phyloP scores from a whole-genome alignment of 2,113 vertebrate genomes.

The Oreochromis aureus region DNA sequence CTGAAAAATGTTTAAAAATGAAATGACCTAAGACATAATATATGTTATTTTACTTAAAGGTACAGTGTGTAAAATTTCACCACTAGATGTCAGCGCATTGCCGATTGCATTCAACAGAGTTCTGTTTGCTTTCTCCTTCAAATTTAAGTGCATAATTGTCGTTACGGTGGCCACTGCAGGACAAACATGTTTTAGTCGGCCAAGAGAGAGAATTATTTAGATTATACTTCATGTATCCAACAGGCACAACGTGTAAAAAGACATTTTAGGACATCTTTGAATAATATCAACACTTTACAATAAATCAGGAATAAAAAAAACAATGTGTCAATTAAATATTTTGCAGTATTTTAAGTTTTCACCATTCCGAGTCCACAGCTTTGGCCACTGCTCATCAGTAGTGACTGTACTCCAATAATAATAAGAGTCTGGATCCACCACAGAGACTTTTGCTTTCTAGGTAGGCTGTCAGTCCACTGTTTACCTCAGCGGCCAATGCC shows the following conservation, averaged over 20 bases:
- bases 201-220: background rate
- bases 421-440: background rate
- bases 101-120: background rate
- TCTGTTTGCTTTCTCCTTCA: background rate
- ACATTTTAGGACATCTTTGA: background rate
- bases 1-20: constrained; percentile 41
- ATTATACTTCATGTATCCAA: background rate
- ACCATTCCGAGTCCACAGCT: background rate
- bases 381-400: background rate
- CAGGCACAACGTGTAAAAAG: background rate
- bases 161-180: background rate
- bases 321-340: background rate
- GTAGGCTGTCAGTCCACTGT: background rate
- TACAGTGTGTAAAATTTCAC: background rate
- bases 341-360: background rate
- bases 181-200: background rate
- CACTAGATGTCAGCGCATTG: background rate
- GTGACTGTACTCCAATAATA: background rate
- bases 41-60: background rate
- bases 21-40: accelerated
- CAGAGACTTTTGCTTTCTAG: background rate
- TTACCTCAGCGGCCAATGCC: background rate
- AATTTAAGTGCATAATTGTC: background rate
- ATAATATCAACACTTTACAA: background rate
- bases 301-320: background rate